These are phyloP conservation scores for Colostygia pectinataria DNA, from an alignment of 2,888 invertebrate genomes.

Conservation along the genomic window DNA sequence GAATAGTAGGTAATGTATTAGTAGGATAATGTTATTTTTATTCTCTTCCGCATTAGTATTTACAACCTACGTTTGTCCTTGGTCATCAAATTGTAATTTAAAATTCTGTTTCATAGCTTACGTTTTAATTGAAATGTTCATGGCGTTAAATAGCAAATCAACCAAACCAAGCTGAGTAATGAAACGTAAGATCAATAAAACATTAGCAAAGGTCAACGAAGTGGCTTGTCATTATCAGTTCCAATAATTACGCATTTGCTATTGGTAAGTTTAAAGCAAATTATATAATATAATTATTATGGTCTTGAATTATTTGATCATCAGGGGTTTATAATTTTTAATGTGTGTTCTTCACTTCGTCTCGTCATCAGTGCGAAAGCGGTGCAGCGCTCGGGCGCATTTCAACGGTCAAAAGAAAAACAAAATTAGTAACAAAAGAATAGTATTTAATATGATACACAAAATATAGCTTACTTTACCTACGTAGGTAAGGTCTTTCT, in stretches of 20 bases:
- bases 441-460: too few species aligned
- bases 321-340: too few species aligned
- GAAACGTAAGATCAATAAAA: conserved; percentile 37
- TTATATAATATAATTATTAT: too few species aligned
- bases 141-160: conserved; percentile 8
- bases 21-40: conserved; percentile 37
- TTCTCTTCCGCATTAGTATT: conserved; percentile 35
- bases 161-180: conserved; percentile 22
- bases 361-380: too few species aligned
- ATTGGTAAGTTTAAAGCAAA: conserved; percentile 7
- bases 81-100: conserved; percentile 14
- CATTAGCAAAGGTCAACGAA: conserved; percentile 34
- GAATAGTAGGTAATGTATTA: too few species aligned
- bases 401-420: too few species aligned
- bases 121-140: conserved; percentile 18
- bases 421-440: too few species aligned
- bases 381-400: too few species aligned
- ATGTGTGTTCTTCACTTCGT: too few species aligned
- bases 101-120: conserved; percentile 16
- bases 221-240: conserved; percentile 30
- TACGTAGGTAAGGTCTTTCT: too few species aligned
- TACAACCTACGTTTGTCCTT: conserved; percentile 1
- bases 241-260: conserved; percentile 11
- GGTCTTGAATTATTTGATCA: not conserved
- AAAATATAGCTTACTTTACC: too few species aligned